These are phyloP conservation scores for Plumapathes pennacea DNA, from an alignment of 92 coral and sea anemone species.

Conservation along the genomic window DNA sequence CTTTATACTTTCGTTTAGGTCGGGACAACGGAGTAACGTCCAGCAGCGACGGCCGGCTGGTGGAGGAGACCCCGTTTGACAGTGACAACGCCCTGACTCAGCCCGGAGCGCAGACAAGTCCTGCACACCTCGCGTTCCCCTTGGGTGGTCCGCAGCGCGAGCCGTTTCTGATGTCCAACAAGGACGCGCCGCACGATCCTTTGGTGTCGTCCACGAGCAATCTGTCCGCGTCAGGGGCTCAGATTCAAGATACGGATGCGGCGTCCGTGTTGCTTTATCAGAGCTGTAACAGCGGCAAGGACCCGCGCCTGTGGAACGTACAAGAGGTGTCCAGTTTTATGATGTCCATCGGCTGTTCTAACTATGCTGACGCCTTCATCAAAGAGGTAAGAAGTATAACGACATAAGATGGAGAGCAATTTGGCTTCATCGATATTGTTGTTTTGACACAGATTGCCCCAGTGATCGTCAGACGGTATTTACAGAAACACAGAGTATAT, in stretches of 20 bases:
- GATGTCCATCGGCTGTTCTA: constrained; percentile 89
- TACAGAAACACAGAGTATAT: no score
- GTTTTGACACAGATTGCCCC: no score
- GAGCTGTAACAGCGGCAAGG: constrained; percentile 82
- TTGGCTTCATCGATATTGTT: no score
- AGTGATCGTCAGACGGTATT: no score
- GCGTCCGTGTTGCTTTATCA: constrained; percentile 85
- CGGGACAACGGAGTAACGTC: constrained; percentile 92
- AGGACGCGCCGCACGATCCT: constrained; percentile 79
- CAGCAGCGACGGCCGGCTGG: constrained; percentile 74
- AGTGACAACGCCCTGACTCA: constrained; percentile 9
- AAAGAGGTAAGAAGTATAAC: no score
- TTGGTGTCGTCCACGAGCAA: constrained; percentile 93
- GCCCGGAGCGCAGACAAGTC: not conserved
- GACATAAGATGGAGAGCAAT: no score
- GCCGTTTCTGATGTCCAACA: no score
- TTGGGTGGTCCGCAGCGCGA: constrained; percentile 1
- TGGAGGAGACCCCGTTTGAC: constrained; percentile 7
- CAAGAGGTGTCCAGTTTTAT: constrained; percentile 85
- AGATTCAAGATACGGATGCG: constrained; percentile 77
- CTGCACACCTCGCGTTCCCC: constrained; percentile 2
- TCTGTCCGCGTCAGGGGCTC: constrained; percentile 56
- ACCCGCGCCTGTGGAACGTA: constrained; percentile 91
- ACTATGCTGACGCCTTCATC: constrained; percentile 87
- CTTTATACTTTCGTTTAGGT: constrained; percentile 22